Evolutionary conservation across 2,888 invertebrate species (phyloP), one percentile per base, ranked within the genome.

Genomic region (Perithous albicinctus): DNA sequence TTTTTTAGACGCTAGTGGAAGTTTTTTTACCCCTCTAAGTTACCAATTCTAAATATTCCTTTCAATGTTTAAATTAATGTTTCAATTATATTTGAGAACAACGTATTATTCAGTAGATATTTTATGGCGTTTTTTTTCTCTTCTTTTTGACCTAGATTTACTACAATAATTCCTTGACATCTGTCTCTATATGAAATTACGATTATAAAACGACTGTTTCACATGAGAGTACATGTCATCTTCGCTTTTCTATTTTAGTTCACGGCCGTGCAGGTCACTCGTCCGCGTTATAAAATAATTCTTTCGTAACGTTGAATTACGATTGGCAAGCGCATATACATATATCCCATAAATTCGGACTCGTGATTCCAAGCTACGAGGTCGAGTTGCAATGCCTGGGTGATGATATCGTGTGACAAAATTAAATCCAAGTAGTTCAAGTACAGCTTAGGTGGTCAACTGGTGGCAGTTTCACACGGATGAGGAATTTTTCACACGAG

Each of bases 391-490:
- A n/a, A n/a, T 32, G 26, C 12, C n/a, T 20, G 61, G 23, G 61
- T 54, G 29, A 63, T n/a, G 26, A 18, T 51, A 38, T 43, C 56
- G 59, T 72, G 38, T 15, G 63, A 77, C 73, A 54, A 77, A 77
- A 82, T 67, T 64, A 51, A 63, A 69, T 82, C 64, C 43, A 84
- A 84, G 81, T 84, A 83, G 83, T 78, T 83, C 78, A 82, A 82
- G 80, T 82, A 72, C 78, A n/a, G 80, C 77, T 56, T 46, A 12
- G 26, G 46, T n/a, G 32, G 20, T 72, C 64, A 46, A n/a, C 48
- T 29, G 64, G n/a, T 61, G 38, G 10, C 35, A 38, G n/a, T 12
- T 15, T 46, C 59, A 61, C 70, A 72, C 72, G 63, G 63, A 23
- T 61, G 29, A 76, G 69, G 78, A 63, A 72, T 63, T 80, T 75